A percentile compares a stretch with the other conserved stretches of the same genome.
Evolutionary conservation across 2,113 vertebrate genomes (phyloP).

Genomic region (Stercorarius parasiticus): DNA sequence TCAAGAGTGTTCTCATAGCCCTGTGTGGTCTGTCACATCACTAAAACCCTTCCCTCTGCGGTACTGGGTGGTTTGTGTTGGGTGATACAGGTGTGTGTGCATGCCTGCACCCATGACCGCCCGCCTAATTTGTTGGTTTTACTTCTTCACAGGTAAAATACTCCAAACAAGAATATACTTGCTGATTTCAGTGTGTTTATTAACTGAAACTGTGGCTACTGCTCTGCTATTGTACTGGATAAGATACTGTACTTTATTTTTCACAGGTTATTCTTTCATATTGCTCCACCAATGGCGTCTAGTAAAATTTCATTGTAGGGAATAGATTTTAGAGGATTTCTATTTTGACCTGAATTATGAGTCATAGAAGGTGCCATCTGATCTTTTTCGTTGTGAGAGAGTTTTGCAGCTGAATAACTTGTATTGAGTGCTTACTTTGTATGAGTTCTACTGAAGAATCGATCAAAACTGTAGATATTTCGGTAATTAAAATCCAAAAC

Average conservation of each 20-base stretch:
- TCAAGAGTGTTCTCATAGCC: accelerated
- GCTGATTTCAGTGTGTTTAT: neutral
- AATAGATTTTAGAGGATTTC: neutral
- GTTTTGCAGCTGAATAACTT: neutral
- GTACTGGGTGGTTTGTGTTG: accelerated
- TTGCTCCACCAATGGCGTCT: neutral
- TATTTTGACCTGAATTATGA: neutral
- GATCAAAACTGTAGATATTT: neutral
- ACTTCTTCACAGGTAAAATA: neutral
- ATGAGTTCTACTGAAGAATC: neutral
- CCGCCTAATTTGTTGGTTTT: neutral
- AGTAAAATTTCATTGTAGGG: neutral
- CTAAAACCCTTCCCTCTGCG: neutral
- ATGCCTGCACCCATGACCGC: accelerated
- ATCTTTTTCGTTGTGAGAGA: neutral
- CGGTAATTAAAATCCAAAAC: neutral
- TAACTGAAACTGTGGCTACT: neutral
- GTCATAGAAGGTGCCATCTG: neutral
- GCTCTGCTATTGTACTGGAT: neutral
- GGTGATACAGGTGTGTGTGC: neutral
- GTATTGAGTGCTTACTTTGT: neutral
- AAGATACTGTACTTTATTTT: neutral
- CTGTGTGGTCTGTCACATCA: neutral
- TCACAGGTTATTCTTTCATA: neutral
- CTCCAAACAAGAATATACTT: neutral